A percentile compares a stretch with the other conserved stretches of the same genome.
Conservation (phyloP, 2,113 vertebrate species). For the Hoplias malabaricus region DNA sequence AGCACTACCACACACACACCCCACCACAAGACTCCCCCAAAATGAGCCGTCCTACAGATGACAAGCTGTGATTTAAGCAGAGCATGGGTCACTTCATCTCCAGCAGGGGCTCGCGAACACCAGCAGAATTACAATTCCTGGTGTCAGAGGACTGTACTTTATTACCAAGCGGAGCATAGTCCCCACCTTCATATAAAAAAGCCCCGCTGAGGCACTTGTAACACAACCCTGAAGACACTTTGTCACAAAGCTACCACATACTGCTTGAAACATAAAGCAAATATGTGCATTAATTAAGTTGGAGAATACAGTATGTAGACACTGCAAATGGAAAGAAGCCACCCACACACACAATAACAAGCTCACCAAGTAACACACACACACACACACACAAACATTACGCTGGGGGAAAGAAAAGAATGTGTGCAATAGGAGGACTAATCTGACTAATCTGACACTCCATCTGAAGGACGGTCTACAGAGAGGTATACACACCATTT, state of each 20-base stretch:
- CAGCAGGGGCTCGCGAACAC: slow-evolving; percentile 27
- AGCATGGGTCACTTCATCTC: slow-evolving; percentile 61
- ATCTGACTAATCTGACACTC: slow-evolving; percentile 34
- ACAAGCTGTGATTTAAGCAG: slow-evolving; percentile 52
- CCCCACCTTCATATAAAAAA: slow-evolving; percentile 12
- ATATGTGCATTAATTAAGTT: not conserved
- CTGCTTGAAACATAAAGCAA: not conserved
- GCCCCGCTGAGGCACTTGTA: slow-evolving; percentile 29
- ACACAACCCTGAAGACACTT: slow-evolving; percentile 1
- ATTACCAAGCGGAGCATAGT: slow-evolving; percentile 41
- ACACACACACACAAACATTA: slow-evolving; percentile 32
- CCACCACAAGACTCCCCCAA: slow-evolving; percentile 41
- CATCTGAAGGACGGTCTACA: slow-evolving; percentile 28
- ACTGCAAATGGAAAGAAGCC: not conserved
- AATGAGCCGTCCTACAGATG: slow-evolving; percentile 25
- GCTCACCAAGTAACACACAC: slow-evolving; percentile 46
- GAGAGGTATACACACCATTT: slow-evolving; percentile 28
- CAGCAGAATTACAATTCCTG: slow-evolving; percentile 57
- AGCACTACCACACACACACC: slow-evolving; percentile 32
- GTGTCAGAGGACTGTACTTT: slow-evolving; percentile 50
- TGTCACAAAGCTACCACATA: not conserved
- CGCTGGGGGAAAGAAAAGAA: slow-evolving; percentile 27
- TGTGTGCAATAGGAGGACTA: not conserved
- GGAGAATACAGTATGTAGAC: not conserved
- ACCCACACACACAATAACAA: slow-evolving; percentile 1